Conservation (phyloP, 2,797 vertebrate genomes). For the Kryptopterus vitreolus region DNA sequence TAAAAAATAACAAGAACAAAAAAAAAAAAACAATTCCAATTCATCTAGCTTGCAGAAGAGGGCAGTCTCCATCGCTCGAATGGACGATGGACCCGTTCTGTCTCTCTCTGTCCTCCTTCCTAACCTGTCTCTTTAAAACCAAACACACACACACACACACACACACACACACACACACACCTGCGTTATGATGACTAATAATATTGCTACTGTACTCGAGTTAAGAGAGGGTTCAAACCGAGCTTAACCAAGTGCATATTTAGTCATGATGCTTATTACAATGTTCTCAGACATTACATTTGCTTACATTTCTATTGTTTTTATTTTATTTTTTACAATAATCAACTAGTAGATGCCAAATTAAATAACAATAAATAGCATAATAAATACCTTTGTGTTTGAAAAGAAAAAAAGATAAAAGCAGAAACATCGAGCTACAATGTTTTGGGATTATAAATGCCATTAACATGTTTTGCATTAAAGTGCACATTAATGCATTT, state of each 20-base stretch:
- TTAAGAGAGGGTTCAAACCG: neutral
- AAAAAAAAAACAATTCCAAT: constrained; percentile 46
- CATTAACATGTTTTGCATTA: too few species aligned
- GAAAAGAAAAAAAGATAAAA: neutral
- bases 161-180: constrained; percentile 29
- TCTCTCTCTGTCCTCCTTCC: constrained; percentile 40
- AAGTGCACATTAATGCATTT: too few species aligned
- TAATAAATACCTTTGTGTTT: neutral
- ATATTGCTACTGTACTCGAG: neutral
- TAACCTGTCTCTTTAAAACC: constrained; percentile 45
- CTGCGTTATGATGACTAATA: neutral
- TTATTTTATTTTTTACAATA: neutral
- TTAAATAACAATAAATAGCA: too few species aligned
- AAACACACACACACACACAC: constrained; percentile 20
- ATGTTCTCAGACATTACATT: neutral
- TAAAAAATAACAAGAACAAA: constrained; percentile 3
- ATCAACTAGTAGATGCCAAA: neutral
- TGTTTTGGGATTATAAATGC: too few species aligned
- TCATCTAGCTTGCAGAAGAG: constrained; percentile 75
- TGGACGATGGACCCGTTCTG: constrained; percentile 33
- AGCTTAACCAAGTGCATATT: neutral
- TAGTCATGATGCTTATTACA: neutral
- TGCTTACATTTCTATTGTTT: neutral
- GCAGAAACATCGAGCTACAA: neutral
- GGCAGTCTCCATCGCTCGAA: constrained; percentile 75